Percentiles rank a stretch among this genome's conserved stretches.
Evolutionary conservation across 2,888 invertebrate genomes (phyloP).

Genomic region (Eurytoma californica): DNA sequence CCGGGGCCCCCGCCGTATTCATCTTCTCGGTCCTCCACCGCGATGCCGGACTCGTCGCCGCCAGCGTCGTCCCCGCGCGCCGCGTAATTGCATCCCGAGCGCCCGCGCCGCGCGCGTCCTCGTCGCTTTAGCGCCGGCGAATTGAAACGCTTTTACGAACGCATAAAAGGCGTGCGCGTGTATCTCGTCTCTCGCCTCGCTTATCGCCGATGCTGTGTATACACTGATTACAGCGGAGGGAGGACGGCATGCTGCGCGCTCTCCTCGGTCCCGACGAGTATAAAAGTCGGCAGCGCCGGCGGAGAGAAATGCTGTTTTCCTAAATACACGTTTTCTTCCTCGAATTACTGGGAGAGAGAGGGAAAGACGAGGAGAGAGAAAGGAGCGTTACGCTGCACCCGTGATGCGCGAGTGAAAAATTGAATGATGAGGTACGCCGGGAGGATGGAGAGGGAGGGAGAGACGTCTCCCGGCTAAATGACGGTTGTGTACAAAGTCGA

Average conservation of each 20-base stretch:
- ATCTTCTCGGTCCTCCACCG: constrained; percentile 28
- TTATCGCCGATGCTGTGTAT: not conserved
- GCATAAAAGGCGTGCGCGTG: constrained; percentile 34
- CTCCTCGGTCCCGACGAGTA: not conserved
- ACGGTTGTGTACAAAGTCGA: constrained; percentile 49
- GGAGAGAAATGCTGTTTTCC: constrained; percentile 46
- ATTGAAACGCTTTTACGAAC: constrained; percentile 52
- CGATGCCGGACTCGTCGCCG: constrained; percentile 42
- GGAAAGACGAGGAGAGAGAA: not conserved
- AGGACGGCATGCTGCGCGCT: not conserved
- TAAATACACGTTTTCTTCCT: constrained; percentile 53
- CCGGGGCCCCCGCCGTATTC: not conserved
- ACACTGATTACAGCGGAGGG: constrained; percentile 37
- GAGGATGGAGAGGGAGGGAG: constrained; percentile 36
- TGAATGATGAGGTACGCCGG: constrained; percentile 50
- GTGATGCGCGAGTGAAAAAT: constrained; percentile 44
- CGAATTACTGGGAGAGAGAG: constrained; percentile 36
- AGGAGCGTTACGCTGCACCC: constrained; percentile 36
- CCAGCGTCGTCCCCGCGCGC: constrained; percentile 46
- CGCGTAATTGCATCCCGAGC: constrained; percentile 52
- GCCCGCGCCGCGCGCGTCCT: constrained; percentile 45
- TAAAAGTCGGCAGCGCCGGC: constrained; percentile 5
- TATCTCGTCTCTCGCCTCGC: constrained; percentile 16
- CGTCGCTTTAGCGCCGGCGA: constrained; percentile 58
- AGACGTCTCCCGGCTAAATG: constrained; percentile 42